Conservation (phyloP, 2,888 invertebrate species). For the Hypselothyrea guttata region DNA sequence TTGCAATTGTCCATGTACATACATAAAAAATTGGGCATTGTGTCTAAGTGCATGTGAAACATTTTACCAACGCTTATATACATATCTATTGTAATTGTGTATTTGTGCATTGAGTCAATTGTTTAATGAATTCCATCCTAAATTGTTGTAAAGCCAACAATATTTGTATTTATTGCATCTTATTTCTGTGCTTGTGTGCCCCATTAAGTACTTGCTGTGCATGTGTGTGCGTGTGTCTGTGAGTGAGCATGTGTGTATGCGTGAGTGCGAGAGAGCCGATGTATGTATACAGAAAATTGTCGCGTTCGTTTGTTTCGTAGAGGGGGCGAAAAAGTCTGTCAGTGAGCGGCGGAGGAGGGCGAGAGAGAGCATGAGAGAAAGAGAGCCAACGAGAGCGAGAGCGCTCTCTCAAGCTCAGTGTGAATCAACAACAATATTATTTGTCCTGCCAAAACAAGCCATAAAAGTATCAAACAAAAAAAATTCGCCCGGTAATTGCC, state of each 20-base stretch:
- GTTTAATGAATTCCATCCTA: neutral
- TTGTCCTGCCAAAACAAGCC: constrained; percentile 51
- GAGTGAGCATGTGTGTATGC: constrained; percentile 18
- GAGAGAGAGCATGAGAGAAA: neutral
- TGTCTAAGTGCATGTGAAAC: constrained; percentile 21
- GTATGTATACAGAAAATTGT: constrained; percentile 50
- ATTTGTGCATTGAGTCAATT: too few species aligned
- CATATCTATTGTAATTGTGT: neutral
- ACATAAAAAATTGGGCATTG: constrained; percentile 16
- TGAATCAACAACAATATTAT: constrained; percentile 32
- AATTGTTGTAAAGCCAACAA: neutral
- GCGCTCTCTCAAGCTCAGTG: constrained; percentile 5
- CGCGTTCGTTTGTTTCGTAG: constrained; percentile 42
- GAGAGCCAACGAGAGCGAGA: neutral
- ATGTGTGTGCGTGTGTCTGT: constrained; percentile 8
- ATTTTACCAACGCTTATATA: too few species aligned
- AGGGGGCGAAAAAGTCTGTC: constrained; percentile 7
- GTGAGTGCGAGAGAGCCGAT: constrained; percentile 4
- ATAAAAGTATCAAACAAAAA: constrained; percentile 41
- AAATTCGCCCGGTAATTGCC: constrained; percentile 8
- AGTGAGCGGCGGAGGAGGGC: too few species aligned
- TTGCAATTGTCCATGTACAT: constrained; percentile 25
- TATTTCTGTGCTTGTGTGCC: constrained; percentile 22
- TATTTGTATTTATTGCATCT: constrained; percentile 8
- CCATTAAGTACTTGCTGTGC: neutral